Evolutionary conservation across 2,888 invertebrate species (phyloP), one percentile per base, ranked within the genome.

Genomic region (Lottia gigantea): DNA sequence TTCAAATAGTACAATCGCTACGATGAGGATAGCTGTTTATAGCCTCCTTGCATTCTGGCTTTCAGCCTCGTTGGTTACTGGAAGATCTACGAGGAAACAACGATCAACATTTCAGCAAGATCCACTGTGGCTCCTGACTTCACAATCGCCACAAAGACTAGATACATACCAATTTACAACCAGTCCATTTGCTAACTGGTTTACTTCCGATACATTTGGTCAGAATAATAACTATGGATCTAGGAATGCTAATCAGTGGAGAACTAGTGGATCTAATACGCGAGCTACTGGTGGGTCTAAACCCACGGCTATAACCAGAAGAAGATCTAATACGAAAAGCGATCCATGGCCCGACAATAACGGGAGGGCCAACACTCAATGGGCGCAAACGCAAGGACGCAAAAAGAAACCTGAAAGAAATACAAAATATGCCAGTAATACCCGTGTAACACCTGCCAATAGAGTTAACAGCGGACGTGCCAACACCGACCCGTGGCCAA

Each of bases 321-420:
- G 55, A 8, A 23, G 23, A 11, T 23, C 19, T 23, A 23, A 23
- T 55, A 55, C 19, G 11, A 55, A 55, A 8, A 55, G 23, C 12
- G 55, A 55, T 19, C 55, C 55, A 55, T 55, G 55, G 55, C 55
- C 55, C 19, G 14, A 55, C 12, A 55, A 55, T 55, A 55, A 55
- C 55, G 55, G n/a, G 11, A n/a, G 55, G 7, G 14, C 55, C 55
- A 55, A 55, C n/a, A 55, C 55, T 6, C 40, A 40, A 8, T 40
- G 40, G 40, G 40, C 40, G 11, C 40, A 40, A 40, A 40, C 40
- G 40, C 40, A 40, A 11, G 40, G 11, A 40, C 40, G 40, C 7
- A 40, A 40, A 40, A 40, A 40, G 8, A 40, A 40, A 40, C 40
- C 40, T 40, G 6, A 40, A 40, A 4, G 40, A 40, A 40, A 40